Conservation (phyloP, 2,113 vertebrate species). For the Passerina amoena region DNA sequence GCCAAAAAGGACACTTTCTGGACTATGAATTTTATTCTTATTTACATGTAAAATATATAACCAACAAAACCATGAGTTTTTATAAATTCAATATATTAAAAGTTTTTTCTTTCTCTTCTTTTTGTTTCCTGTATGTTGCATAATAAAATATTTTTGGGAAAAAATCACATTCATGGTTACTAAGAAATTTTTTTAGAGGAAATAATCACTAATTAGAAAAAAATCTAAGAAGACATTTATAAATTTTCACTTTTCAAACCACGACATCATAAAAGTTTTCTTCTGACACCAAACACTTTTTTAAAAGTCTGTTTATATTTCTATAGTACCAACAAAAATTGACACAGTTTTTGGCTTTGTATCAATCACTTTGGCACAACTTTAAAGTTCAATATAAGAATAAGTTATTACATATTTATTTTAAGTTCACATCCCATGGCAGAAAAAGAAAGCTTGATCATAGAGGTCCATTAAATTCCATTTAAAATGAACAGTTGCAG, state of each 20-base stretch:
- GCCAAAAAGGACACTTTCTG: not conserved
- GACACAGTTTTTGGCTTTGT: not conserved
- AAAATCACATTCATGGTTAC: not conserved
- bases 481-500: not conserved
- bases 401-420: not conserved
- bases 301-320: not conserved
- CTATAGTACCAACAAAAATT: not conserved
- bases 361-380: not conserved
- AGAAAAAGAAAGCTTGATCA: not conserved
- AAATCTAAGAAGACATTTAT: not conserved
- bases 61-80: accelerated
- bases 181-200: not conserved
- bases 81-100: not conserved
- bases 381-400: not conserved
- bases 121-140: not conserved
- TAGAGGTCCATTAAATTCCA: not conserved
- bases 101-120: not conserved
- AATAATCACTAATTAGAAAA: accelerated
- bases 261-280: not conserved
- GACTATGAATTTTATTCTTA: not conserved
- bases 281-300: not conserved
- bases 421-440: not conserved
- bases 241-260: not conserved
- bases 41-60: not conserved
- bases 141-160: not conserved